phyloP scores from a whole-genome alignment of 2,113 vertebrate species.

The Actenoides hombroni region DNA sequence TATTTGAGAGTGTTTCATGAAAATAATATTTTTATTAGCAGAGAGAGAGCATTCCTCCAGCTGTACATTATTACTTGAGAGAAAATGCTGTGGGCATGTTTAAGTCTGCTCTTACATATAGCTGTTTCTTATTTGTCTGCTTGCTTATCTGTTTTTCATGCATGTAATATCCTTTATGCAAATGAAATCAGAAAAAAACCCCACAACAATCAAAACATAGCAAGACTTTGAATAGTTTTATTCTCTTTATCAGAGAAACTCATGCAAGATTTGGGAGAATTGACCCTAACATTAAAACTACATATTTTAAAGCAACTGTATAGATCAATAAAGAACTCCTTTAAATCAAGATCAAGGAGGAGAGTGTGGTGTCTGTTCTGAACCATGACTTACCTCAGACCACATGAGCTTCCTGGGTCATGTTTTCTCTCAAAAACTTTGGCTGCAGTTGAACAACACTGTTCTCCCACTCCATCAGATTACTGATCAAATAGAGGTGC shows the following conservation, averaged over 20 bases:
- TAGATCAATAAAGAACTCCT: not conserved
- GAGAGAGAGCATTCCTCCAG: not conserved
- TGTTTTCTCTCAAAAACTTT: not conserved
- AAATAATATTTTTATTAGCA: not conserved
- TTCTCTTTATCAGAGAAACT: not conserved
- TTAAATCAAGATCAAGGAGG: not conserved
- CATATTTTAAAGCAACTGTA: not conserved
- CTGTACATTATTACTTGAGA: not conserved
- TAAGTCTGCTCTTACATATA: not conserved
- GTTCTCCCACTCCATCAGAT: rapidly evolving
- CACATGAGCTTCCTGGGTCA: not conserved
- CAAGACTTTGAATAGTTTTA: not conserved
- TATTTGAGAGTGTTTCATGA: not conserved
- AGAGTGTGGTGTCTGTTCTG: not conserved
- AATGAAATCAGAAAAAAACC: not conserved
- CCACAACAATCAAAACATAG: not conserved
- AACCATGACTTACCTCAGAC: not conserved
- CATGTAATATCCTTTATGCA: not conserved
- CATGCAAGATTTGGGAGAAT: not conserved
- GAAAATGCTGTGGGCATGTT: not conserved
- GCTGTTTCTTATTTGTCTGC: not conserved
- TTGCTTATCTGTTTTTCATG: not conserved
- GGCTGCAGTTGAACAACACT: not conserved
- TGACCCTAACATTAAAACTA: not conserved
- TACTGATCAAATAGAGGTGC: not conserved